These are phyloP conservation scores for Mesochorus sp. DNA, from an alignment of 2,888 invertebrate genomes.

Conservation along the genomic window DNA sequence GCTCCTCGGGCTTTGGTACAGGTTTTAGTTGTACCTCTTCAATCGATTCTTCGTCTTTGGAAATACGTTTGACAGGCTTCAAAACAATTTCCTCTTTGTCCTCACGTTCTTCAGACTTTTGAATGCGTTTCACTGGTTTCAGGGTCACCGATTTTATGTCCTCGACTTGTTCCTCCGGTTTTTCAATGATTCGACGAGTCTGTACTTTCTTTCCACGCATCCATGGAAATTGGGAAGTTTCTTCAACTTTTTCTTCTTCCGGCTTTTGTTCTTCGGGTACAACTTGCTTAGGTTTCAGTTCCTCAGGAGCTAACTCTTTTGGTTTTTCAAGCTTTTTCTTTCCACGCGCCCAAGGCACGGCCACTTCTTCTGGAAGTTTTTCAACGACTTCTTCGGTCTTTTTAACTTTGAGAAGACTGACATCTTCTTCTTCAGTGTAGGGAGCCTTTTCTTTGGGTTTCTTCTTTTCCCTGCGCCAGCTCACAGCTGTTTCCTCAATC, in stretches of 20 bases:
- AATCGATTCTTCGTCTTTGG: constrained; percentile 61
- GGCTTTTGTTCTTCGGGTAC: constrained; percentile 44
- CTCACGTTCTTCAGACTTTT: constrained; percentile 76
- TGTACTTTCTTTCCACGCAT: constrained; percentile 62
- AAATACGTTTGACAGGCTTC: constrained; percentile 72
- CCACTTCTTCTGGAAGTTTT: constrained; percentile 62
- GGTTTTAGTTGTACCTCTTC: constrained; percentile 58
- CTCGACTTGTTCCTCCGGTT: constrained; percentile 67
- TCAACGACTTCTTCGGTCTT: constrained; percentile 50
- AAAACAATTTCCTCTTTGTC: constrained; percentile 75
- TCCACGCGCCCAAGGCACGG: constrained; percentile 72
- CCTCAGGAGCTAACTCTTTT: constrained; percentile 47
- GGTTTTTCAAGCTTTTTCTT: constrained; percentile 67
- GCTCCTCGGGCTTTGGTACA: constrained; percentile 55
- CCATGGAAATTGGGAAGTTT: constrained; percentile 66
- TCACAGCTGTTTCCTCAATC: constrained; percentile 65
- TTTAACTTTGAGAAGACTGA: constrained; percentile 60
- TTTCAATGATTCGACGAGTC: constrained; percentile 65
- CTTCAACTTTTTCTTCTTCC: constrained; percentile 65
- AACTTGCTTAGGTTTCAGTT: constrained; percentile 55
- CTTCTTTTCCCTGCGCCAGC: constrained; percentile 66
- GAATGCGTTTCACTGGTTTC: constrained; percentile 64
- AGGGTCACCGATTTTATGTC: constrained; percentile 67
- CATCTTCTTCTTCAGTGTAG: constrained; percentile 70
- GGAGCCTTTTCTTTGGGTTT: constrained; percentile 64